Evolutionary conservation across 2,888 invertebrate species (phyloP).

Genomic region (Meghimatium bilineatum): DNA sequence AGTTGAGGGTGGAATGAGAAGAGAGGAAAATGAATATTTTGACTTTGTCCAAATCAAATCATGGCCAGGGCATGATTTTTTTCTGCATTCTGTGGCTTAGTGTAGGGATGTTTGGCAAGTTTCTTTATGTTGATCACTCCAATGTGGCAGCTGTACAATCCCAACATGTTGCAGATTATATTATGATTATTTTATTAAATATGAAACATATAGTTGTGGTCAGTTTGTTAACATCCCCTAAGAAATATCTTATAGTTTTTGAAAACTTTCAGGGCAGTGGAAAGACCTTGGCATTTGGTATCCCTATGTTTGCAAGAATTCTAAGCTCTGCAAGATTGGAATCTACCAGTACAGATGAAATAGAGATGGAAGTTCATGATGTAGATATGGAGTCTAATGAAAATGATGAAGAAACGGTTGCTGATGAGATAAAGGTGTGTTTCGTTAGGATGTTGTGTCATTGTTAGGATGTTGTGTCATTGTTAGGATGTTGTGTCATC

Average conservation of each 20-base stretch:
- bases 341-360: slow-evolving; percentile 51
- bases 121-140: no score
- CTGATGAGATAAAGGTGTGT: slow-evolving; percentile 5
- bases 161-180: no score
- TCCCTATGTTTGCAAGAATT: slow-evolving; percentile 93
- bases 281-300: slow-evolving; percentile 97
- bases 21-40: no score
- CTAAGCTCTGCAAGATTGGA: slow-evolving; percentile 76
- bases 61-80: no score
- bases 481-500: no score
- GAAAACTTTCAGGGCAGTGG: slow-evolving; percentile 86
- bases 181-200: background rate
- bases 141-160: no score
- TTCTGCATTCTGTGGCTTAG: no score
- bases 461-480: no score
- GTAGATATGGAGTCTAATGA: slow-evolving; percentile 51
- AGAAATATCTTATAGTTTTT: background rate
- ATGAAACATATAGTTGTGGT: background rate
- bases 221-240: background rate
- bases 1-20: no score
- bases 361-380: slow-evolving; percentile 43
- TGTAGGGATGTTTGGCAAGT: no score
- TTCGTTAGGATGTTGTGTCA: no score
- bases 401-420: slow-evolving; percentile 35
- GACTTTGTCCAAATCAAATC: no score